Base-by-base conservation (phyloP, 1,140 invertebrate genomes). In the Leptoteleia sp. region DNA sequence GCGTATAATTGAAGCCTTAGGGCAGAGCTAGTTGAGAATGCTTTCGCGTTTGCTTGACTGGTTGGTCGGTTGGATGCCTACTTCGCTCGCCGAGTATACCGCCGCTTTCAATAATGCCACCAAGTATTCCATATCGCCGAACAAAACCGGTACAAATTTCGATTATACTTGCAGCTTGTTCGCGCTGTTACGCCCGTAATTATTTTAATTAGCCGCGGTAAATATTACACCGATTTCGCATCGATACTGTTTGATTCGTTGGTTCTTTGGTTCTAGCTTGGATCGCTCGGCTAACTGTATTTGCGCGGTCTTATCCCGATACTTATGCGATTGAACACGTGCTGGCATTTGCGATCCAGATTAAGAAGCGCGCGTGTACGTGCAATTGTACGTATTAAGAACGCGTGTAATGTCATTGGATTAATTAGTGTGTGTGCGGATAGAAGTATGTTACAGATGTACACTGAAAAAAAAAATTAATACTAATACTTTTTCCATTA, bases 1-100 rank as follows among this genome's bases (percentile, higher is more conserved):
- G 79, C 78, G 62, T 80, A 82, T 83, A 84, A 82, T 84, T 84
- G 83, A 84, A 84, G 83, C 81, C 81, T 77, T 82, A 82, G 79
- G 83, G 73, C 70, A 76, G 68, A 81, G 71, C 65, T 76, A 67
- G 65, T 76, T 75, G 68, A 79, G 71, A 68, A 79, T 81, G 54
- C 72, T 79, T 71, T 76, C 59, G 68, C 52, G n/a, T n/a, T n/a
- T n/a, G n/a, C n/a, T n/a, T n/a, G n/a, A n/a, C n/a, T n/a, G n/a
- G 67, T 79, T 73, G 67, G 67, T 55, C 55, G 62, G 8, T 48
- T 55, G 61, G 37, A 43, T 43, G 35, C 19, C 33, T 52, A 27
- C 19, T 35, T 54, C 42, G 42, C 19, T 37, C 37, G 12, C 31
- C 43, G 15, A 17, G 37, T 33, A 37, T 37, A 42, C 65, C 11